Evolutionary conservation across 2,113 vertebrate genomes (phyloP).

Genomic region (Gymnarchus niloticus): DNA sequence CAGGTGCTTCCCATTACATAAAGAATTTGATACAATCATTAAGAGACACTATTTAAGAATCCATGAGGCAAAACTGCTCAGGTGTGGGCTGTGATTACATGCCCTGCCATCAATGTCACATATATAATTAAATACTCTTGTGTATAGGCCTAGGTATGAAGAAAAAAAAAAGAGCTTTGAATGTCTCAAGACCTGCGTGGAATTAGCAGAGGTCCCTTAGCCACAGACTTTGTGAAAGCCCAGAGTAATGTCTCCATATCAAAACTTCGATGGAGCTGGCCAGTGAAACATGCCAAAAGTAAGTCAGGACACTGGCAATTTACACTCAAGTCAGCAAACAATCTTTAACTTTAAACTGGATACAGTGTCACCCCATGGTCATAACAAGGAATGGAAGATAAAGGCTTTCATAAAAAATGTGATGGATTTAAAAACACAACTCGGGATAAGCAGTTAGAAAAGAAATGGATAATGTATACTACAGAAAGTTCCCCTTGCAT

Average conservation of each 20-base stretch:
- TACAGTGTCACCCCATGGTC: not conserved
- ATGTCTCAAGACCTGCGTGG: not conserved
- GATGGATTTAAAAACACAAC: not conserved
- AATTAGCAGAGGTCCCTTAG: not conserved
- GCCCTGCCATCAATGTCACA: not conserved
- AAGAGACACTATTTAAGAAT: not conserved
- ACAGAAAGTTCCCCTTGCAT: not conserved
- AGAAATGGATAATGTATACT: not conserved
- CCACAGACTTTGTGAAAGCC: not conserved
- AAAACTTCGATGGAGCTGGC: not conserved
- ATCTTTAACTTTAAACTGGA: not conserved
- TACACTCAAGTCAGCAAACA: not conserved
- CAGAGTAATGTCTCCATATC: not conserved
- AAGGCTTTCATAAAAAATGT: not conserved
- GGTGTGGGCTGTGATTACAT: not conserved
- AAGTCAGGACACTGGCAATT: not conserved
- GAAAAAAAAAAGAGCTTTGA: not conserved
- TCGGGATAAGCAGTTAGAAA: not conserved
- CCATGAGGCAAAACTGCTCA: not conserved
- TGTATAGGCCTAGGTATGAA: not conserved
- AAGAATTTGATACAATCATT: constrained; percentile 7
- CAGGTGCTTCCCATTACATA: not conserved
- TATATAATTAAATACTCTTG: not conserved
- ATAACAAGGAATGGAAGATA: not conserved
- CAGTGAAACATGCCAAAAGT: not conserved